Conservation (phyloP, 2,113 vertebrate species). For the Psilopsiagon aymara region DNA sequence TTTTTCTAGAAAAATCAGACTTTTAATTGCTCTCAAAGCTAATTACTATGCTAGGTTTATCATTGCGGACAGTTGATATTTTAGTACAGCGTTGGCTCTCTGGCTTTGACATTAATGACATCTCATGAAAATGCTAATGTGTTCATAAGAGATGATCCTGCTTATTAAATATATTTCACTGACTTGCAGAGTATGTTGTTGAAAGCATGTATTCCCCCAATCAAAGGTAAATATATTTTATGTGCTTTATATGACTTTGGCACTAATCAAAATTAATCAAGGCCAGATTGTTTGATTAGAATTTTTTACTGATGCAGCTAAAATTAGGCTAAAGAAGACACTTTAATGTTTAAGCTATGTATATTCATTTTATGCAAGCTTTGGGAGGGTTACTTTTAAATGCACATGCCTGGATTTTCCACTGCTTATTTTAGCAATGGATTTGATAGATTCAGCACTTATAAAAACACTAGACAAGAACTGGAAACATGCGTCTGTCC, state of each 20-base stretch:
- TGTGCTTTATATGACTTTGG: neutral
- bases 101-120: neutral
- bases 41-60: neutral
- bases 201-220: neutral
- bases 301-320: neutral
- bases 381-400: neutral
- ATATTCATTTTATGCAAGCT: neutral
- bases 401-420: neutral
- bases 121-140: neutral
- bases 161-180: neutral
- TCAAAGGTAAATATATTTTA: neutral
- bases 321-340: neutral
- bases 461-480: neutral
- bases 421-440: neutral
- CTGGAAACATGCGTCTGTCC: accelerated
- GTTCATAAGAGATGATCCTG: neutral
- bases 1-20: neutral
- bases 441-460: neutral
- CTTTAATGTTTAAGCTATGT: accelerated
- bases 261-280: neutral
- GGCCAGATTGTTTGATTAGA: neutral
- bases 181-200: neutral
- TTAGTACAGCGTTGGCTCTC: neutral
- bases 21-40: neutral
- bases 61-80: neutral